phyloP scores from a whole-genome alignment of 2,113 vertebrate genomes.

The Muntiacus reevesi region DNA sequence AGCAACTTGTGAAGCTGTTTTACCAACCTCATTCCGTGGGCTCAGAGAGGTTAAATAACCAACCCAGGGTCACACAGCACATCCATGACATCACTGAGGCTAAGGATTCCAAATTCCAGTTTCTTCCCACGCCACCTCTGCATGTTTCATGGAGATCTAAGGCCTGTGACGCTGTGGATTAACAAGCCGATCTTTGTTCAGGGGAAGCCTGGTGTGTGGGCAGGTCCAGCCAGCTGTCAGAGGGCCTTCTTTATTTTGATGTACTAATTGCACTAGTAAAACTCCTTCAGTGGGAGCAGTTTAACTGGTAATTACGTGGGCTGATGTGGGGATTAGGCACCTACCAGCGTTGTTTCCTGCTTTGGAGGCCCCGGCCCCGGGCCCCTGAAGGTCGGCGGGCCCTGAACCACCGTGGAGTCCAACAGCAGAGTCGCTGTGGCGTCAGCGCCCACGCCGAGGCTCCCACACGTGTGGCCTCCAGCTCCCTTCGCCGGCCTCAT shows the following conservation, averaged over 20 bases:
- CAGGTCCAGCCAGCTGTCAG: not conserved
- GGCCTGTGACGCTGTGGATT: not conserved
- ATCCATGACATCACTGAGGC: not conserved
- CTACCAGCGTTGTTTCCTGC: not conserved
- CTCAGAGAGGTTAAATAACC: not conserved
- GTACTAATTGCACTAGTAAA: not conserved
- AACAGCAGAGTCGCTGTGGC: not conserved
- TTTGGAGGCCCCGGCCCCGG: not conserved
- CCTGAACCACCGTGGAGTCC: not conserved
- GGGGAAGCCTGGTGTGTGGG: not conserved
- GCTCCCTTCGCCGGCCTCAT: not conserved
- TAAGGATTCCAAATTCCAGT: not conserved
- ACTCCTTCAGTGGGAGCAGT: not conserved
- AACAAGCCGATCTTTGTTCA: constrained; percentile 11
- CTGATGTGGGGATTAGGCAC: not conserved
- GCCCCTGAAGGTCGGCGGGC: not conserved
- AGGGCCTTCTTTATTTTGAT: not conserved
- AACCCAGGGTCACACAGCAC: not conserved
- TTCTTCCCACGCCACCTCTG: not conserved
- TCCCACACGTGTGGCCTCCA: not conserved
- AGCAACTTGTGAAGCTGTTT: not conserved
- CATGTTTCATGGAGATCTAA: not conserved
- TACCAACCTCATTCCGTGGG: not conserved
- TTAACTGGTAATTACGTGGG: constrained; percentile 15
- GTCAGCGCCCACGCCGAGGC: not conserved